Conservation (phyloP, 2,888 invertebrate species). For the Perithous albicinctus region DNA sequence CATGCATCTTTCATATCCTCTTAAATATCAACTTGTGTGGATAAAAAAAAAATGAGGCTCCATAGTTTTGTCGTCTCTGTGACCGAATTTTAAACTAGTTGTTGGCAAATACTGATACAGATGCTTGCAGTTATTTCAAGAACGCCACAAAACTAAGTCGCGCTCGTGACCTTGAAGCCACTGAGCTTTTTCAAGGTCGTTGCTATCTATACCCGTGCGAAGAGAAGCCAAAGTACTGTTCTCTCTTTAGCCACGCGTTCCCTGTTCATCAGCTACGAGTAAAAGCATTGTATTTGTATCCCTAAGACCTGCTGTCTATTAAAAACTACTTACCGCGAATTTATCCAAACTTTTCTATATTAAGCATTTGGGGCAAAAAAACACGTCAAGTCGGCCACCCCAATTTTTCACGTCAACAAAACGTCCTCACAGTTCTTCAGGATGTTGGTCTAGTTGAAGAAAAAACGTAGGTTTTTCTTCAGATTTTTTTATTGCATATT, state of each 20-base stretch:
- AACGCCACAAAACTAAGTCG: neutral
- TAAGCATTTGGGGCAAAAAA: too few relatives aligned
- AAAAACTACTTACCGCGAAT: neutral
- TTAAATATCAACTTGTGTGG: neutral
- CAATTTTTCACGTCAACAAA: too few relatives aligned
- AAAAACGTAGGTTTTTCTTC: too few relatives aligned
- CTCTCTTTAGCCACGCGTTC: neutral
- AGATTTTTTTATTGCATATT: too few relatives aligned
- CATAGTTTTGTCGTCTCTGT: neutral
- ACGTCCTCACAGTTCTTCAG: too few relatives aligned
- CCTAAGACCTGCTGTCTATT: neutral
- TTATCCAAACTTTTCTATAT: neutral
- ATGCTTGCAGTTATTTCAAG: conserved; percentile 26
- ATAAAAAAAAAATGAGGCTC: neutral
- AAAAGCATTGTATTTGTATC: neutral
- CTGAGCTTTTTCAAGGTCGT: conserved; percentile 38
- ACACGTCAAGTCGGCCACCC: too few relatives aligned
- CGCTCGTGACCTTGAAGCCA: conserved; percentile 16
- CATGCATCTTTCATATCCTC: neutral
- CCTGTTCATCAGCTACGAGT: neutral
- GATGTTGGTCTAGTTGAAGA: too few relatives aligned
- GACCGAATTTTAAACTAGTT: neutral
- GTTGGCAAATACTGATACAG: neutral
- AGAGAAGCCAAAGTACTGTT: neutral
- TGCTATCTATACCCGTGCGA: neutral